Evolutionary conservation across 2,113 vertebrate genomes (phyloP), one percentile per base, ranked within the genome.

Genomic region (Phalacrocorax pelagicus): DNA sequence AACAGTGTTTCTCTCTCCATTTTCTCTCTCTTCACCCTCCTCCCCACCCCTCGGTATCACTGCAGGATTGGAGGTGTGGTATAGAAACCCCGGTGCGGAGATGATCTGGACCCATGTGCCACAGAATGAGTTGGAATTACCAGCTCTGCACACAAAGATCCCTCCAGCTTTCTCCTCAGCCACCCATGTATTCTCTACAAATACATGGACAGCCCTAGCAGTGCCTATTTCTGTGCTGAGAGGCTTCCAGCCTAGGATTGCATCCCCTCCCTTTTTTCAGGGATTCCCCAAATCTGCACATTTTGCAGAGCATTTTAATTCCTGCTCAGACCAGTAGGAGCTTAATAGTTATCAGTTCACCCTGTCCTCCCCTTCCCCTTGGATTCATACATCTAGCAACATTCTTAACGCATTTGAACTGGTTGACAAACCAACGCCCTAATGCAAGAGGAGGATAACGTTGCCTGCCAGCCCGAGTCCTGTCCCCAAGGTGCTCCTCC

Each of bases 1-100:
- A 97, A 95, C 84, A 94, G 87, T 80, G 94, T 92, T 98, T 91
- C 96, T 97, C 93, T 96, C 79, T 97, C 94, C 74, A 58, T 93
- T 97, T 98, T 87, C 92, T 91, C 44, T 96, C 90, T 95, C 96
- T 95, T 74, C 12, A 36, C 17, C n/a, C 51, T 88, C 63, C 62
- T 90, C 24, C 47, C 8, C 16, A 61, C 15, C 83, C 92, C 40
- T 97, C 26, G 13, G 95, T 80, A 90, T 70, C 90, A n/a, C 94
- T 85, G 95, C 92, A 92, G 90, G 63, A 85, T 47, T 92, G 94
- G 81, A 83, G 57, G 36, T 71, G 87, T 22, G 58, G 32, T 77
- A 57, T 58, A 89, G 83, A 55, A 84, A 24, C 13, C 49, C 63
- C 2, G 3, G 19, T 32, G 32, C 42, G 30, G 65, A 78, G 38